Evolutionary conservation across 2,113 vertebrate species (phyloP), one percentile per base, ranked within the genome.

Genomic region (Carassius auratus): DNA sequence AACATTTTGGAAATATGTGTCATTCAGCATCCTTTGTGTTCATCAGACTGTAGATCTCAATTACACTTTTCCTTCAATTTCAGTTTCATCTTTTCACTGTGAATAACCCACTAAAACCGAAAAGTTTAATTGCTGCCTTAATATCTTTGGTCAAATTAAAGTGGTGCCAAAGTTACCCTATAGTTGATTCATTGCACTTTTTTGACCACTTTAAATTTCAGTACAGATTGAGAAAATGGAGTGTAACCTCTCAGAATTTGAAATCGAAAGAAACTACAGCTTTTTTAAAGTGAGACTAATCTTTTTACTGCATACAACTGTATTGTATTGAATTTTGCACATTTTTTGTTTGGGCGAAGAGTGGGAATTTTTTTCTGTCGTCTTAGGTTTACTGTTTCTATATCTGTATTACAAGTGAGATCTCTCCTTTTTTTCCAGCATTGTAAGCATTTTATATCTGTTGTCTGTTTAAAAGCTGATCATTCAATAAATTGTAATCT

Each of bases 401-500:
- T 68, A 2, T 36, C 26, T 33, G 33, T 55, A 13, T 69, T 69
- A 19, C 2, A 52, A 68, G 23, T n/a, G 52, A 80, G n/a, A 19
- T 23, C 3, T 42, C 13, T n/a, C 57, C n/a, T 81, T 26, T 26
- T 66, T 36, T 21, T 69, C 42, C 62, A 33, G 26, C 45, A 62
- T 62, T 59, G 81, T 83, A 83, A 38, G 15, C 17, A 36, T 45
- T 2, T 12, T 64, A 6, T 68, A 30, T 57, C 45, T 50, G 76
- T 61, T n/a, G 57, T 61, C 36, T 79, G 13, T 79, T 79, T 59
- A 45, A 62, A 62, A 64, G 13, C 50, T 12, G 19, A 21, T 66
- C 23, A 52, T 81, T 69, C 17, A 83, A 83, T 83, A 73, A 83
- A 83, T 66, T 81, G 21, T n/a, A 69, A 81, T 81, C 45, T 57